These are phyloP conservation scores for Parauchenoglanis ngamensis DNA, from an alignment of 2,797 vertebrate genomes.

Conservation along the genomic window DNA sequence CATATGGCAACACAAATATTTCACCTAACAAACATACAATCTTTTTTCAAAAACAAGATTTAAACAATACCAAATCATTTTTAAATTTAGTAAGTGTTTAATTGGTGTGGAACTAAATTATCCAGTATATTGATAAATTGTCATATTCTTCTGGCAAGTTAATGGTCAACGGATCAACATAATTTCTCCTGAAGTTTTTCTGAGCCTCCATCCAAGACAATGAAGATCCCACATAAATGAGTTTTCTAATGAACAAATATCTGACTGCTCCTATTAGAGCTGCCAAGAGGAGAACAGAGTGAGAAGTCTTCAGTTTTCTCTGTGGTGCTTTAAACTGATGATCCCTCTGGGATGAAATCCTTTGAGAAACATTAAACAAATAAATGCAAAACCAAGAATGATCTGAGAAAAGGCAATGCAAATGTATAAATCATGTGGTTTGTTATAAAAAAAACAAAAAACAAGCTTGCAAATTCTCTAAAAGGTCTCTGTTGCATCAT, in stretches of 20 bases:
- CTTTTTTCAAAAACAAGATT: too few species aligned
- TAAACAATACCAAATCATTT: too few species aligned
- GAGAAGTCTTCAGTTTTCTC: not conserved
- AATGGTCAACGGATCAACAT: constrained; percentile 20
- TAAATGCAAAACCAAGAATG: not conserved
- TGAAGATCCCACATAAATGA: not conserved
- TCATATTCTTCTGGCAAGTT: not conserved
- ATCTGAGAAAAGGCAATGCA: too few species aligned
- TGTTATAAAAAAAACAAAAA: not conserved
- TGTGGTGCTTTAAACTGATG: not conserved
- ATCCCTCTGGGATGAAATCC: not conserved
- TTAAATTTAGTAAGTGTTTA: not conserved
- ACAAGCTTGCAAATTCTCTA: not conserved
- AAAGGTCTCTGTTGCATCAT: not conserved
- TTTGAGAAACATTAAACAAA: not conserved
- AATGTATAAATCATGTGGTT: not conserved
- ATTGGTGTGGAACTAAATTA: not conserved
- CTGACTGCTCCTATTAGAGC: constrained; percentile 8
- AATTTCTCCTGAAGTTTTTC: not conserved
- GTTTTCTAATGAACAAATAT: not conserved
- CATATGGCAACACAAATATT: too few species aligned
- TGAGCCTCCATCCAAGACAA: not conserved
- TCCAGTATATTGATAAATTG: not conserved
- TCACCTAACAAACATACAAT: too few species aligned
- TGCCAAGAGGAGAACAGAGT: constrained; percentile 15